Percentiles rank a stretch among this genome's conserved stretches.
Evolutionary conservation across 53 echinoderm and acorn worm genomes (phyloP).

Genomic region (Paelopatides confundens): DNA sequence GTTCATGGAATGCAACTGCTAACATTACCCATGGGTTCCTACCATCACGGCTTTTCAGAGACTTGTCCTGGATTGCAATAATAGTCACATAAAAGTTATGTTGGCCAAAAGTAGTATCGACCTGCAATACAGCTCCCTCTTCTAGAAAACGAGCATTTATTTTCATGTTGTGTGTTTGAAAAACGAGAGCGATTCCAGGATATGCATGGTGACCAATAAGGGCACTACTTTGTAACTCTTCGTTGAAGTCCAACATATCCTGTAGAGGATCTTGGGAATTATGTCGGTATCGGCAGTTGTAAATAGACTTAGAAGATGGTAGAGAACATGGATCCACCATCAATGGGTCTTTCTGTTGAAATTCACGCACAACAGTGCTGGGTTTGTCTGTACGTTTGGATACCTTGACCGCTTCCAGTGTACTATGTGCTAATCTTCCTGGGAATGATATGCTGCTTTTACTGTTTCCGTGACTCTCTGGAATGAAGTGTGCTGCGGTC

Average conservation of each 20-base stretch:
- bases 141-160: constrained; percentile 41
- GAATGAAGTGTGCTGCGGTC: constrained; percentile 34
- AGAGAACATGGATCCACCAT: constrained; percentile 48
- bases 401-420: constrained; percentile 20
- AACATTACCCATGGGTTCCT: constrained; percentile 53
- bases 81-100: constrained; percentile 51
- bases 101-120: constrained; percentile 57
- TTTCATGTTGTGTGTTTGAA: constrained; percentile 50
- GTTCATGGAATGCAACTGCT: constrained; percentile 51
- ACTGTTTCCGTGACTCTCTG: constrained; percentile 50
- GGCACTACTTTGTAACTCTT: constrained; percentile 24
- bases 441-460: constrained; percentile 33
- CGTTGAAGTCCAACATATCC: constrained; percentile 48
- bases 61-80: constrained; percentile 28
- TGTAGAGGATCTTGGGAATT: constrained; percentile 51
- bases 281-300: constrained; percentile 46
- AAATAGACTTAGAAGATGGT: constrained; percentile 47
- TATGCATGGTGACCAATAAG: constrained; percentile 51
- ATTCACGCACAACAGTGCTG: constrained; percentile 34
- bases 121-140: constrained; percentile 35
- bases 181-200: constrained; percentile 49
- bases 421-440: constrained; percentile 45
- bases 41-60: constrained; percentile 11
- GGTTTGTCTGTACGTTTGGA: constrained; percentile 31
- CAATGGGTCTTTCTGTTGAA: constrained; percentile 44